These are phyloP conservation scores for Hyalella azteca DNA, from an alignment of 2,888 invertebrate genomes.

Conservation along the genomic window DNA sequence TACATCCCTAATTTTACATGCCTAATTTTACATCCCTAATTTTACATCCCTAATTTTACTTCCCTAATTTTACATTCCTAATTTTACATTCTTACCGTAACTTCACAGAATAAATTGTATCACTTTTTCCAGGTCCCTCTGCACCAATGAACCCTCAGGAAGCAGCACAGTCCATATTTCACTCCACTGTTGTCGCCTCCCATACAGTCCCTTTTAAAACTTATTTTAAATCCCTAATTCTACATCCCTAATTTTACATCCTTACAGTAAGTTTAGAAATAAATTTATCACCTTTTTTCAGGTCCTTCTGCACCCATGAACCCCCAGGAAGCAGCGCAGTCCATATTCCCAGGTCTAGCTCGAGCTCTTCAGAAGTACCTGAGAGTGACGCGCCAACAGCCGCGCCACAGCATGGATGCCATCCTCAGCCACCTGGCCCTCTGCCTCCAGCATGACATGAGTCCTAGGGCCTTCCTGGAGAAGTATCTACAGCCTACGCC, in stretches of 20 bases:
- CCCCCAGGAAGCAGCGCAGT: slow-evolving; percentile 94
- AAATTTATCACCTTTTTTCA: too few species aligned
- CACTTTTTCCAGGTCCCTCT: slow-evolving; percentile 72
- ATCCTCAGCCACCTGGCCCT: slow-evolving; percentile 88
- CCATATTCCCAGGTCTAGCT: slow-evolving; percentile 96
- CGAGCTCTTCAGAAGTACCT: slow-evolving; percentile 95
- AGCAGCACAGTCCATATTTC: slow-evolving; percentile 95
- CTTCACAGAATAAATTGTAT: too few species aligned
- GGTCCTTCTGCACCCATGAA: slow-evolving; percentile 86
- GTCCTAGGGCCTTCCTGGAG: slow-evolving; percentile 93
- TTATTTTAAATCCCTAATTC: too few species aligned
- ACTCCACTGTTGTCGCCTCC: too few species aligned
- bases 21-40: too few species aligned
- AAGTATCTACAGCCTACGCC: slow-evolving; percentile 87
- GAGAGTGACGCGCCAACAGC: slow-evolving; percentile 93
- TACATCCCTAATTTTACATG: too few species aligned
- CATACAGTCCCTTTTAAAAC: too few species aligned
- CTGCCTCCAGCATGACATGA: slow-evolving; percentile 91
- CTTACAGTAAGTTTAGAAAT: too few species aligned
- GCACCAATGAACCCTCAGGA: slow-evolving; percentile 91
- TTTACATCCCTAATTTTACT: too few species aligned
- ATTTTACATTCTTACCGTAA: too few species aligned
- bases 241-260: too few species aligned
- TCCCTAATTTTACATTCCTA: too few species aligned
- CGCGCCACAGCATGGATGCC: slow-evolving; percentile 91